These are phyloP conservation scores for Brenthis hecate DNA, from an alignment of 2,888 invertebrate genomes.

Conservation along the genomic window DNA sequence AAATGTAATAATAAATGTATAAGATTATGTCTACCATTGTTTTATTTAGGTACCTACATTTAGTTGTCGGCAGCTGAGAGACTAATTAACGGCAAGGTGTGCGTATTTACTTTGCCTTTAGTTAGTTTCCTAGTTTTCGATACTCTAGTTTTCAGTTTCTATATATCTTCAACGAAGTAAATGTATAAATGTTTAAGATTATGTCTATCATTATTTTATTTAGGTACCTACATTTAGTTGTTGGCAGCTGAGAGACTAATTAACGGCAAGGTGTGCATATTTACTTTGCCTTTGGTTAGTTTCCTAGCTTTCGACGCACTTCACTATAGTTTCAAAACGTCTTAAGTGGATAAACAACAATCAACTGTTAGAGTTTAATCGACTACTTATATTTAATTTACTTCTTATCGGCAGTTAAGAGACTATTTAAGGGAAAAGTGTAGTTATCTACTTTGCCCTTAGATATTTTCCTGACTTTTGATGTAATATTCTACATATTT, in stretches of 20 bases:
- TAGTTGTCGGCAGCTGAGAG: conserved; percentile 4
- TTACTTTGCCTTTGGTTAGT: conserved; percentile 20
- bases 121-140: conserved; percentile 13
- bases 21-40: no score
- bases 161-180: background rate
- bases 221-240: background rate
- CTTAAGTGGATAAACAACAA: background rate
- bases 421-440: conserved; percentile 13
- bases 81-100: conserved; percentile 22
- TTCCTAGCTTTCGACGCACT: background rate
- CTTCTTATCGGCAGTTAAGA: conserved; percentile 1
- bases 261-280: conserved; percentile 7
- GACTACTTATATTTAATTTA: no score
- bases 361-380: no score
- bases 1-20: background rate
- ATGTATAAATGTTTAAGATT: background rate
- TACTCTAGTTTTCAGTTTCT: background rate
- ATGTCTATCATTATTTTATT: background rate
- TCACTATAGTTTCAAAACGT: background rate
- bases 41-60: background rate
- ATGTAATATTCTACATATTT: background rate
- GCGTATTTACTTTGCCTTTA: conserved; percentile 16
- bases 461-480: conserved; percentile 10
- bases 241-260: conserved; percentile 5
- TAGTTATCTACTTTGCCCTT: conserved; percentile 14